A percentile compares a stretch with the other conserved stretches of the same genome.
phyloP scores from a whole-genome alignment of 2,797 vertebrate species.

The Liparis tanakae region DNA sequence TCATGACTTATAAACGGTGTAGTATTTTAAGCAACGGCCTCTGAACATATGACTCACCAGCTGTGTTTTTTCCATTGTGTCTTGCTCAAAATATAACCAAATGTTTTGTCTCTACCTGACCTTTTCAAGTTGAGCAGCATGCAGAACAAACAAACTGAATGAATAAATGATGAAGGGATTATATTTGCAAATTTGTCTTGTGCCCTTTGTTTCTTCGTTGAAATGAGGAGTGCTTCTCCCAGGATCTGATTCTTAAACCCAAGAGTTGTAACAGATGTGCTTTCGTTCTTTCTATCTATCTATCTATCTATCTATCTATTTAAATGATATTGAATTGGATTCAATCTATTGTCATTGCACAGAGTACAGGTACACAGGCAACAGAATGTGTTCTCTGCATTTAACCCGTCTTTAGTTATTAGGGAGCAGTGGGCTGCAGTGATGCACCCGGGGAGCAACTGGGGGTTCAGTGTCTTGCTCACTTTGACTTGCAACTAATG shows the following conservation, averaged over 20 bases:
- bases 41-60: slow-evolving; percentile 25
- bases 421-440: too few relatives aligned
- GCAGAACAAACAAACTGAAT: slow-evolving; percentile 60
- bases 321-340: too few relatives aligned
- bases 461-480: too few relatives aligned
- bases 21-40: slow-evolving; percentile 26
- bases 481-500: too few relatives aligned
- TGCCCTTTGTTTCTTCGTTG: slow-evolving; percentile 50
- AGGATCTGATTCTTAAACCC: slow-evolving; percentile 23
- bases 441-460: too few relatives aligned
- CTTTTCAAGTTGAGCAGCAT: slow-evolving; percentile 59
- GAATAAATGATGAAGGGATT: slow-evolving; percentile 68
- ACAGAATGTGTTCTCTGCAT: too few relatives aligned
- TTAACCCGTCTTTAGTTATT: too few relatives aligned
- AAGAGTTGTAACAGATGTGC: background rate
- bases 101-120: slow-evolving; percentile 52
- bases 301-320: too few relatives aligned
- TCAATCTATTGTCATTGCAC: too few relatives aligned
- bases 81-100: slow-evolving; percentile 29
- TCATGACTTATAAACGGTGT: slow-evolving; percentile 31
- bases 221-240: slow-evolving; percentile 25
- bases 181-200: slow-evolving; percentile 63
- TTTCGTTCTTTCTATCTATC: too few relatives aligned
- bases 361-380: too few relatives aligned
- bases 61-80: slow-evolving; percentile 28